Base-by-base conservation (phyloP, 2,888 invertebrate genomes). In the Theodoxus fluviatilis region DNA sequence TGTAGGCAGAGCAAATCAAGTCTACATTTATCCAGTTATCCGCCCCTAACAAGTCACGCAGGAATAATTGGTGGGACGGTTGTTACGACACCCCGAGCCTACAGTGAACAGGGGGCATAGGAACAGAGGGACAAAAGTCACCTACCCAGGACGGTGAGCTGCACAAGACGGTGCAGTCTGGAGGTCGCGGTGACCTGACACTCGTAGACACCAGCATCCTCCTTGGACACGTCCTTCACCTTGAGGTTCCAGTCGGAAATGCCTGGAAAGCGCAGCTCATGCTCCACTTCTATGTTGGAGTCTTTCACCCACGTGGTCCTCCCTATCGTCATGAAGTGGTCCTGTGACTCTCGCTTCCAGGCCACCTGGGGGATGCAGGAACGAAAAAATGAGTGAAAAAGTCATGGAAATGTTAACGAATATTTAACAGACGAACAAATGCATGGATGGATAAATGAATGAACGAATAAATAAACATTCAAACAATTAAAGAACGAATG, bases 61-160 rank as follows among this genome's bases (percentile, higher is more conserved):
- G n/a, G n/a, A n/a, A n/a, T n/a, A n/a, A n/a, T n/a, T n/a, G n/a
- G n/a, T n/a, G n/a, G n/a, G n/a, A n/a, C n/a, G n/a, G n/a, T n/a
- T n/a, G n/a, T n/a, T n/a, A n/a, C n/a, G n/a, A n/a, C n/a, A n/a
- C n/a, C n/a, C n/a, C n/a, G n/a, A n/a, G n/a, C n/a, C n/a, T n/a
- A n/a, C n/a, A n/a, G n/a, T n/a, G n/a, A n/a, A n/a, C n/a, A n/a
- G n/a, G n/a, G n/a, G n/a, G n/a, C n/a, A n/a, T n/a, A n/a, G n/a
- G n/a, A n/a, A n/a, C n/a, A n/a, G n/a, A n/a, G 49, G n/a, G 49
- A 55, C 28, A 40, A 25, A 31, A 25, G 22, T 35, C 28, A 73
- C 73, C 65, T 70, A 75, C 75, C 70, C 47, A 73, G 47, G 59
- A 75, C 73, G 22, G 66, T 69, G 43, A 75, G 59, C 43, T 71